Base-by-base conservation (phyloP, 2,113 vertebrate species). In the Bungarus multicinctus region DNA sequence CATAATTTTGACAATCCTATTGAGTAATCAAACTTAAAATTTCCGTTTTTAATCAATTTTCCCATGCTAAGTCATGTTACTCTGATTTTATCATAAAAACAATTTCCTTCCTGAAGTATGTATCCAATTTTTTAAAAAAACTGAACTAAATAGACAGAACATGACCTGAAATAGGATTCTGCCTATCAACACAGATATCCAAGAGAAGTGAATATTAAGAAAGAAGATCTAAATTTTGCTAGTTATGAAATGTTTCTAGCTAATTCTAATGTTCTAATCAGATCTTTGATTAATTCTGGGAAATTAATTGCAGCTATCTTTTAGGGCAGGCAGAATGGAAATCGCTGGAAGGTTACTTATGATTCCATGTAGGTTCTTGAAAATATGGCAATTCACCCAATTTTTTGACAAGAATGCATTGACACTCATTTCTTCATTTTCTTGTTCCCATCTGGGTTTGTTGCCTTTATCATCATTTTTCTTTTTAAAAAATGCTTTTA, bases 1-100 rank as follows among this genome's bases (percentile, higher is more conserved):
- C 12, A 45, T 30, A 94, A 53, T 89, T 85, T 39, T 96, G 91
- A 1, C n/a, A 43, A 4, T 12, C 7, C 52, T 88, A 18, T 57
- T 43, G n/a, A 18, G 69, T 69, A 91, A 87, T 92, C 52, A 55
- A 90, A 0, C 0, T 39, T 91, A 54, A 55, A 10, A 47, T 89
- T 94, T 89, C 45, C 81, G 8, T n/a, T 93, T 91, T 34, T 93
- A 74, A 94, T 86, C 11, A 11, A 50, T 16, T 89, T 87, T 4
- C n/a, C 45, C 34, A 14, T 88, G 55, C 87, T 45, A n/a, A 34
- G 39, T n/a, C n/a, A 91, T 93, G 90, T 93, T 4, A 90, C 58
- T 52, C 0, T 0, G 52, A 16, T 93, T 11, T 91, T 57, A 23
- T 57, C 25, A 87, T 86, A 91, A 92, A 22, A 92, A 4, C 27